Evolutionary conservation across 2,888 invertebrate genomes (phyloP).

Genomic region (Barypeithes pellucidus): DNA sequence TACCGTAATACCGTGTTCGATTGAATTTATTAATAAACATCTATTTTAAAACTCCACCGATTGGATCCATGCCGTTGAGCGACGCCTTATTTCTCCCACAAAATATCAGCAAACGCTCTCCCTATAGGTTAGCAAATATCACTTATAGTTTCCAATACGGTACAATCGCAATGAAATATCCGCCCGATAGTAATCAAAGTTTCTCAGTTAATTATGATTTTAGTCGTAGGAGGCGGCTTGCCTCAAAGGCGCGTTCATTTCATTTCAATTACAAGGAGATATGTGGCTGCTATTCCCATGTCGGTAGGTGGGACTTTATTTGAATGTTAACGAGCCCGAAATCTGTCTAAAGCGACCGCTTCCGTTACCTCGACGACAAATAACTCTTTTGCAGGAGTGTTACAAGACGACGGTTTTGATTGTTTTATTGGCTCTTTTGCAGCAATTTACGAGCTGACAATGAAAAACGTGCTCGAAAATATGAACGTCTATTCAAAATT

Average conservation of each 20-base stretch:
- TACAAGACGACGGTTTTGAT: conserved; percentile 49
- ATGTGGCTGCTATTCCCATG: conserved; percentile 64
- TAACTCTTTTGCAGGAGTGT: conserved; percentile 53
- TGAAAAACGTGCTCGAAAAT: conserved; percentile 48
- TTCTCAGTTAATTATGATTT: conserved; percentile 62
- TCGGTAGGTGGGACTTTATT: conserved; percentile 66
- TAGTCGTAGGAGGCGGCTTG: conserved; percentile 57
- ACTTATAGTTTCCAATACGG: conserved; percentile 56
- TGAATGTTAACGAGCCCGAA: conserved; percentile 70
- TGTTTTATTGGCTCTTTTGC: conserved; percentile 51
- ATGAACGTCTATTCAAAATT: conserved; percentile 38
- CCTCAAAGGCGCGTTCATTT: conserved; percentile 63
- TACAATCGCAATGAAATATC: conserved; percentile 45
- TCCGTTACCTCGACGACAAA: conserved; percentile 61
- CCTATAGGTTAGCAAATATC: conserved; percentile 37
- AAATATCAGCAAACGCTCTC: conserved; percentile 26
- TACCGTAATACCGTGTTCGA: no score
- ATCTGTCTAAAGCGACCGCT: conserved; percentile 69
- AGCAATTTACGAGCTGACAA: conserved; percentile 51
- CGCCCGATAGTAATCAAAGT: conserved; percentile 56
- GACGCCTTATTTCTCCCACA: conserved; percentile 33
- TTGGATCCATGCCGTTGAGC: conserved; percentile 18
- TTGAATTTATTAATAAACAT: conserved; percentile 17
- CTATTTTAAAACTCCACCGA: conserved; percentile 3
- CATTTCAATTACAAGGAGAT: conserved; percentile 65